Conservation (phyloP, 1,140 invertebrate species). For the Aporrectodea caliginosa region DNA sequence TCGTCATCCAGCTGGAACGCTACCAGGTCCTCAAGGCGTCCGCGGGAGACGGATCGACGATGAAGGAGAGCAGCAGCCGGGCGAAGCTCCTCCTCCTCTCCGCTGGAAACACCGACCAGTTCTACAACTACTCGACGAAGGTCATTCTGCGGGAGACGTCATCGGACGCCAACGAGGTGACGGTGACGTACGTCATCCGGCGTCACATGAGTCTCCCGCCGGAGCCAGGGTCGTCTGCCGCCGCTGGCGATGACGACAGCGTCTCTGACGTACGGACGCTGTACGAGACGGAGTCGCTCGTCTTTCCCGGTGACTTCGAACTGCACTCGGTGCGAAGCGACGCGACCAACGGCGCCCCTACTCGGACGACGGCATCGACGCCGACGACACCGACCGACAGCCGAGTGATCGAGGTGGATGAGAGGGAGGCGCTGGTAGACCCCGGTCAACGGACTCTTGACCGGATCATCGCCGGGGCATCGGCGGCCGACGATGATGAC, state of each 20-base stretch:
- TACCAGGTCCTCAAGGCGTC: neutral
- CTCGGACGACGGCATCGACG: no score
- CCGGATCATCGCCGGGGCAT: neutral
- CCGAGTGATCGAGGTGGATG: neutral
- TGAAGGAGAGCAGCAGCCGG: conserved; percentile 4
- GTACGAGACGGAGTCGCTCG: neutral
- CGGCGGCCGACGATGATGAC: neutral
- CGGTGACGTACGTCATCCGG: conserved; percentile 16
- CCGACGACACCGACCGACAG: neutral
- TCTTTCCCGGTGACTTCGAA: conserved; percentile 11
- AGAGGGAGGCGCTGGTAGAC: neutral
- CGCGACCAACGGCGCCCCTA: neutral
- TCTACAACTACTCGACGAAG: conserved; percentile 26
- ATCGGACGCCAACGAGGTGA: neutral
- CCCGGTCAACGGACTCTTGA: neutral
- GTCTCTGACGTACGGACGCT: conserved; percentile 5
- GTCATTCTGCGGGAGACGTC: conserved; percentile 9
- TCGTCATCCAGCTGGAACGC: conserved; percentile 70
- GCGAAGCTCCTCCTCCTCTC: neutral
- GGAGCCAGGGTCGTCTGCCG: neutral
- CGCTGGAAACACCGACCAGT: conserved; percentile 11
- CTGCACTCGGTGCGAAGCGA: neutral
- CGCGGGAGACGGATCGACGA: neutral
- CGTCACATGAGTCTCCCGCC: conserved; percentile 13
- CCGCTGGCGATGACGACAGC: neutral